Evolutionary conservation across 2,113 vertebrate genomes (phyloP), one percentile per base, ranked within the genome.

Genomic region (Misgurnus mizolepis): DNA sequence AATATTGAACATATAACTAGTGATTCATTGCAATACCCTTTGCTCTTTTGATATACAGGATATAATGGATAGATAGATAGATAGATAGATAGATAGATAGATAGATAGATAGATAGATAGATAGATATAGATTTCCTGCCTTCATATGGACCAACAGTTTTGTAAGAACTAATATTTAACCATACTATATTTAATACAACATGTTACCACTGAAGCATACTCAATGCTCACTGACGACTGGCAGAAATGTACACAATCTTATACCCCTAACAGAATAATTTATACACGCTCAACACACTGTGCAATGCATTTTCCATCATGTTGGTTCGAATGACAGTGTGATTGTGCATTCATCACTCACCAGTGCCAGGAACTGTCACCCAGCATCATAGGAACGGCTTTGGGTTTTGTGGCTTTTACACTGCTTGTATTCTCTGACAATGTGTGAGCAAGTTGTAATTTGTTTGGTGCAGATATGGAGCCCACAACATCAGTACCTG

Each of bases 291-390:
- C 60, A n/a, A 49, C 73, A 50, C 39, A 62, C 14, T 73, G 58
- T 8, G 65, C 82, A 74, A 79, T 81, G 62, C 82, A 73, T 87
- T 85, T 79, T 58, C 49, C 60, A 68, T 27, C 34, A 3, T 45
- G 14, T 66, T 56, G 55, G 82, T 50, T 77, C 71, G 74, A 84
- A 85, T 84, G 88, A 88, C 86, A 84, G 76, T 72, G 66, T 85
- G 80, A 87, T 87, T 89, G 84, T 81, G 73, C 81, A 84, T 80
- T 89, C 88, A 87, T 91, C 86, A 86, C 85, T 88, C 85, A 87
- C 11, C 55, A 60, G 80, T 80, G 81, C 86, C 85, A 87, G 61
- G 79, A 83, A 76, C 85, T 87, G 85, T 90, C 89, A 87, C 84
- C 86, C 76, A 79, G 83, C 80, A 86, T 86, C 78, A 79, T 76